Base-by-base conservation (phyloP, 2,888 invertebrate species). In the Charanyca ferruginea region DNA sequence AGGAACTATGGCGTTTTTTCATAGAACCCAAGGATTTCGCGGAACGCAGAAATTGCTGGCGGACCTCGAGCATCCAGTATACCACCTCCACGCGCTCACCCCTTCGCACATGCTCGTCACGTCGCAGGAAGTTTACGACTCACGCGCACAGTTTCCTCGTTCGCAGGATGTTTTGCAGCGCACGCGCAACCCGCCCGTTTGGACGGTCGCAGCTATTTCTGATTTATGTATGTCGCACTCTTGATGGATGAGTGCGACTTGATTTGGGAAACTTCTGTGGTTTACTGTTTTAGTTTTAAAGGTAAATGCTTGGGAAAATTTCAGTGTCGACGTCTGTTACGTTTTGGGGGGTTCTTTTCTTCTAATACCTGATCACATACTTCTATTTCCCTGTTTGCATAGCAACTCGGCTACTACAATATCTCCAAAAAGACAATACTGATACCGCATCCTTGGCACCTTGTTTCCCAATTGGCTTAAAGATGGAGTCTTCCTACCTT, bases 91-190 rank as follows among this genome's bases (percentile, higher is more conserved):
- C 16, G 25, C 22, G 25, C 58, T 59, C 47, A 65, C 60, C 42
- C 16, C 22, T 79, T 70, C 76, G 25, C 38, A 65, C 53, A 65
- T 69, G 55, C 66, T 18, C 23, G 77, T 68, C 65, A 75, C 74
- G 75, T 66, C 73, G 80, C 89, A 89, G 93, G 93, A 93, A 93
- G 92, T 91, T 91, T 91, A 90, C 85, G 77, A 85, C 84, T 89
- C 91, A 90, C 91, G 92, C 89, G 86, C 87, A 79, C 84, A 71
- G 88, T 88, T 91, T 93, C 93, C 93, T 91, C 87, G 87, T 89
- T 87, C 82, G 87, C 89, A 89, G 89, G 92, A 93, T 93, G 92
- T 93, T 93, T 93, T 89, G 88, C 83, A 84, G 82, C 79, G 78
- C 79, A 60, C 47, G 70, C 81, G 79, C 78, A 77, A 70, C 66